These are phyloP conservation scores for Lomographa bimaculata DNA, from an alignment of 2,888 invertebrate species.

Conservation along the genomic window DNA sequence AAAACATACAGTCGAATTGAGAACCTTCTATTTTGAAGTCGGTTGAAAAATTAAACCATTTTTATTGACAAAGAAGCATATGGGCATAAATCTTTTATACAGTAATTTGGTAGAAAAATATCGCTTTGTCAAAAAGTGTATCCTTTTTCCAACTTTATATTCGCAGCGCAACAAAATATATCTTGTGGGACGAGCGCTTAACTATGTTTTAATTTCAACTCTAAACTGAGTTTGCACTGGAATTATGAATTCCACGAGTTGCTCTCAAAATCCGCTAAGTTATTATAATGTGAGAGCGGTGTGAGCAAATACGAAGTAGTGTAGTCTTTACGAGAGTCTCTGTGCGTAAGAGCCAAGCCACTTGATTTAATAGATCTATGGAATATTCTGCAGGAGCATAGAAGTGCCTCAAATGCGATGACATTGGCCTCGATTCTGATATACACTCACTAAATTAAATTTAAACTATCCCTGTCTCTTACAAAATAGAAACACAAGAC, in stretches of 20 bases:
- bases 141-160: too few relatives aligned
- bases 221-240: constrained; percentile 45
- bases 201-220: constrained; percentile 56
- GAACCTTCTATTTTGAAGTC: too few relatives aligned
- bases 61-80: not conserved
- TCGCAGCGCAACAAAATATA: constrained; percentile 46
- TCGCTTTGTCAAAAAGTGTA: too few relatives aligned
- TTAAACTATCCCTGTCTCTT: too few relatives aligned
- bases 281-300: constrained; percentile 25
- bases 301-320: constrained; percentile 15
- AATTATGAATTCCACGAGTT: constrained; percentile 47
- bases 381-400: constrained; percentile 3
- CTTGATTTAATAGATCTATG: constrained; percentile 2
- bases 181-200: constrained; percentile 46
- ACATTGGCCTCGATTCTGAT: too few relatives aligned
- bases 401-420: too few relatives aligned
- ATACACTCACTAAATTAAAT: too few relatives aligned
- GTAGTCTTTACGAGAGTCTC: constrained; percentile 7
- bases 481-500: too few relatives aligned
- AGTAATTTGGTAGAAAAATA: too few relatives aligned
- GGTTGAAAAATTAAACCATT: too few relatives aligned
- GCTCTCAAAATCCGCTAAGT: constrained; percentile 28
- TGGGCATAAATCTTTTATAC: too few relatives aligned
- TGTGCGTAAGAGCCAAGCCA: not conserved
- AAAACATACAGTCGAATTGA: too few relatives aligned